Conservation (phyloP, 1,140 invertebrate genomes). For the Neodiprion virginianus region DNA sequence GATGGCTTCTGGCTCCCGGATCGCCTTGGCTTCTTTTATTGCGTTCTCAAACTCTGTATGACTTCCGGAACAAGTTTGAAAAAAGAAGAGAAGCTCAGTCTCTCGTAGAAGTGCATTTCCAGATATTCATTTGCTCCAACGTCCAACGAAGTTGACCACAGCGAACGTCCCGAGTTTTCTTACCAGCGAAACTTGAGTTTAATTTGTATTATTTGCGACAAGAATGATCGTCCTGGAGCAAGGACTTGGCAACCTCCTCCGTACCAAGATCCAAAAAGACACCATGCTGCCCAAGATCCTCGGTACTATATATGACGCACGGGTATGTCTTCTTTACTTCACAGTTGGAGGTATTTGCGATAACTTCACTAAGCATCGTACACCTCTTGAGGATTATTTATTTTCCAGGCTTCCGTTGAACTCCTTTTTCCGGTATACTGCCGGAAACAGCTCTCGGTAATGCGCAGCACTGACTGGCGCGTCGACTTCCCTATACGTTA, state of each 20-base stretch:
- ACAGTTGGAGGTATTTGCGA: conserved; percentile 7
- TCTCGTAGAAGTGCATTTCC: too few species aligned
- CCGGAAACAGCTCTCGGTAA: conserved; percentile 56
- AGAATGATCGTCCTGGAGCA: neutral
- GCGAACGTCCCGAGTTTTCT: too few species aligned
- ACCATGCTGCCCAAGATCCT: neutral
- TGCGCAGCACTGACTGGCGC: conserved; percentile 46
- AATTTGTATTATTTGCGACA: neutral
- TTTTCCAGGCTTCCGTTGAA: conserved; percentile 55
- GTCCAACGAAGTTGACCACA: too few species aligned
- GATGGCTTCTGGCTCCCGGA: too few species aligned
- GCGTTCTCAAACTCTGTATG: too few species aligned
- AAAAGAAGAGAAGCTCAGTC: too few species aligned
- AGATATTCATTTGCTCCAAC: too few species aligned
- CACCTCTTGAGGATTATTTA: conserved; percentile 55
- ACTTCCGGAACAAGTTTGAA: too few species aligned
- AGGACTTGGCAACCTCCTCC: neutral
- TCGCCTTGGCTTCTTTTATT: too few species aligned
- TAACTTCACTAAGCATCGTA: conserved; percentile 26
- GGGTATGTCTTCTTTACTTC: conserved; percentile 4
- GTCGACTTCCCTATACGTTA: conserved; percentile 26
- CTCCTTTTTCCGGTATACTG: conserved; percentile 49
- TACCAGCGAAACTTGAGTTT: neutral
- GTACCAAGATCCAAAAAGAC: neutral
- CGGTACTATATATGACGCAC: neutral